Base-by-base conservation (phyloP, 2,113 vertebrate species). In the Gambusia affinis region DNA sequence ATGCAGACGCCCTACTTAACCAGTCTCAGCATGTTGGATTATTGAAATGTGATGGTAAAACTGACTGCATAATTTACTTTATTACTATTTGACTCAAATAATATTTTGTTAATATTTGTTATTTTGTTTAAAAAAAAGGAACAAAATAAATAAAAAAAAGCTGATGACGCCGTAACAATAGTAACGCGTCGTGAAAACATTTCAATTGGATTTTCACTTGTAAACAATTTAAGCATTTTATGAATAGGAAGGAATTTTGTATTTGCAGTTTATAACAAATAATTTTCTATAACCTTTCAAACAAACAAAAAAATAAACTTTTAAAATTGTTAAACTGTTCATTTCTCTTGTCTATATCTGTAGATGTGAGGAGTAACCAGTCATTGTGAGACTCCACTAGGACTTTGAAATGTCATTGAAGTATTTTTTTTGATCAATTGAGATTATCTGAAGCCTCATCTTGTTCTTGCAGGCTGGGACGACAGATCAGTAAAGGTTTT, bases 401-500 rank as follows among this genome's bases (percentile, higher is more conserved):
- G 5, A 42, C 19, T 35, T 44, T 3, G 54, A 64, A 67, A 47
- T 33, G 39, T 78, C 51, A 24, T 14, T 29, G 27, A 75, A 31
- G 0, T 4, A 12, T 47, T 35, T 35, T 68, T 60, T 15, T 42
- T 31, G 11, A 69, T 62, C 19, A 78, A 72, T 35, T 31, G 1
- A 76, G 22, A 70, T 73, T 3, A 67, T 3, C 8, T 64, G 27
- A 73, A 39, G 39, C n/a, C 4, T 39, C 31, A 22, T 15, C 1
- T 80, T 79, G 42, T 88, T 70, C 51, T 88, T 93, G 73, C 93
- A 99, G 98, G 91, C 95, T 96, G 87, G 97, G 98, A 82, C 95
- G 98, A 57, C 98, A 99, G 94, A 96, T 99, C 89, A 98, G 98
- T 91, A 98, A 99, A 95, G 98, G 98, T 72, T 99, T 99, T 88